phyloP scores from a whole-genome alignment of 2,888 invertebrate genomes.

The Drosophila mulleri region DNA sequence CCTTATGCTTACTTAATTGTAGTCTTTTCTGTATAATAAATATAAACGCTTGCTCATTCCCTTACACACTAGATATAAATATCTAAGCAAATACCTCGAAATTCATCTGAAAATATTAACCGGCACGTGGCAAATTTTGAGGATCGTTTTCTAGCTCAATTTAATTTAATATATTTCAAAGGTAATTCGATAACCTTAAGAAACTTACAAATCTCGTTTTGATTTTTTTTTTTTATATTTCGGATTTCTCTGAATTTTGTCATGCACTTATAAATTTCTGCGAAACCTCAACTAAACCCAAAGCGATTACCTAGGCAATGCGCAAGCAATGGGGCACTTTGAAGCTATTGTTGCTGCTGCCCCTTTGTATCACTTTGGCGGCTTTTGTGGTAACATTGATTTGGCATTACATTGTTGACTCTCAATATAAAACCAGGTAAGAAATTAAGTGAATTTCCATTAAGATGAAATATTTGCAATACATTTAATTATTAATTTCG shows the following conservation, averaged over 20 bases:
- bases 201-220: slow-evolving; percentile 22
- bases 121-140: not conserved
- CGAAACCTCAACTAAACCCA: not conserved
- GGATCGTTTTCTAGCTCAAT: slow-evolving; percentile 13
- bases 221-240: not conserved
- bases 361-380: slow-evolving; percentile 7
- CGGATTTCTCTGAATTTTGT: not conserved
- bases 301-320: slow-evolving; percentile 5
- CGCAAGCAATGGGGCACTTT: not conserved
- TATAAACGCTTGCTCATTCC: not conserved
- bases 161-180: slow-evolving; percentile 11
- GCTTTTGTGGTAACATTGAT: not conserved
- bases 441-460: slow-evolving; percentile 12
- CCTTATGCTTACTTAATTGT: too few species aligned
- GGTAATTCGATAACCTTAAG: slow-evolving; percentile 38
- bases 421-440: too few species aligned
- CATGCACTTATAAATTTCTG: slow-evolving; percentile 1
- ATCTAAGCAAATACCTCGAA: not conserved
- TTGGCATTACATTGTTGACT: not conserved
- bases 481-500: slow-evolving; percentile 55
- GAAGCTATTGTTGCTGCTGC: not conserved
- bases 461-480: slow-evolving; percentile 22
- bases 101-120: not conserved
- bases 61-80: not conserved
- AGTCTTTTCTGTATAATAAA: too few species aligned